Conservation (phyloP, 92 coral and sea anemone genomes). For the Porites divaricata region DNA sequence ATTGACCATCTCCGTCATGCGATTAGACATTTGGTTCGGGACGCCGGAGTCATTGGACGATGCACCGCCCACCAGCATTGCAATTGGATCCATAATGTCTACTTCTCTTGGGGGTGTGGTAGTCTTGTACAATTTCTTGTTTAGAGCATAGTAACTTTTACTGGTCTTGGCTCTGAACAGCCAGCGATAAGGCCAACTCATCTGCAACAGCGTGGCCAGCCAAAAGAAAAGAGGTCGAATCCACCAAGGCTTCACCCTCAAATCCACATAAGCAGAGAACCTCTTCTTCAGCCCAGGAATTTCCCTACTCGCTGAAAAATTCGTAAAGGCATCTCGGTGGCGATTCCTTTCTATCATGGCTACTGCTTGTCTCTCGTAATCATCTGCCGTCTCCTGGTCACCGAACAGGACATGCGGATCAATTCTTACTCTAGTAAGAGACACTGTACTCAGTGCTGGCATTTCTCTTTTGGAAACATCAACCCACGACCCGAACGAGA, state of each 20-base stretch:
- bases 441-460: conserved; percentile 31
- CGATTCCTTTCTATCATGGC: conserved; percentile 55
- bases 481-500: conserved; percentile 55
- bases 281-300: conserved; percentile 51
- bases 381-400: conserved; percentile 48
- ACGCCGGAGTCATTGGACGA: too few relatives aligned
- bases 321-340: conserved; percentile 46
- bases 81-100: conserved; percentile 38
- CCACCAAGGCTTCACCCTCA: conserved; percentile 54
- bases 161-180: conserved; percentile 60
- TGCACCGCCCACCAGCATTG: too few relatives aligned
- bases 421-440: conserved; percentile 47
- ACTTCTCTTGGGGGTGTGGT: conserved; percentile 32
- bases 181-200: conserved; percentile 70
- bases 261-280: conserved; percentile 53
- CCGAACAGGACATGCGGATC: conserved; percentile 45
- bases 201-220: conserved; percentile 55
- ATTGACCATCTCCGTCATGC: too few relatives aligned
- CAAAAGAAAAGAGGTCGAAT: conserved; percentile 55
- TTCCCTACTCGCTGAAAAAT: conserved; percentile 37
- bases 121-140: conserved; percentile 50
- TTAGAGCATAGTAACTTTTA: conserved; percentile 43
- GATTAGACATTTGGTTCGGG: too few relatives aligned
- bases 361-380: conserved; percentile 25
- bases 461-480: conserved; percentile 61